A percentile compares a stretch with the other conserved stretches of the same genome.
Evolutionary conservation across 1,140 invertebrate species (phyloP).

Genomic region (Drosophila nigrodunni): DNA sequence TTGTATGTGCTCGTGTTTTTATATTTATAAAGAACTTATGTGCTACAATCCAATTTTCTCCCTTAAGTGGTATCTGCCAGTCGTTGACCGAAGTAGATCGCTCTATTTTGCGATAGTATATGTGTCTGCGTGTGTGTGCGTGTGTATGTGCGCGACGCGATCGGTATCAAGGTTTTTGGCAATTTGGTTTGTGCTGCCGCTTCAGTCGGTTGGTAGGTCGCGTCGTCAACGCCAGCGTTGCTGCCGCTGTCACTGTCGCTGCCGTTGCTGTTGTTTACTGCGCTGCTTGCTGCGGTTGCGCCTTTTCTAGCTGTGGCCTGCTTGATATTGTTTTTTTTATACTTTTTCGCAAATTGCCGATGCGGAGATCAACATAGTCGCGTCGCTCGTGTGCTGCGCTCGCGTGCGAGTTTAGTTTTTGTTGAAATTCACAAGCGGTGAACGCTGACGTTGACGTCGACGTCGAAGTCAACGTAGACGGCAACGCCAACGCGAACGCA

Average conservation of each 20-base stretch:
- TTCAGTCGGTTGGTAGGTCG: slow-evolving; percentile 83
- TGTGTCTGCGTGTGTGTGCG: slow-evolving; percentile 25
- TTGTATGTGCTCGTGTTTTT: too few relatives aligned
- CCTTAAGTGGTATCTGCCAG: slow-evolving; percentile 28
- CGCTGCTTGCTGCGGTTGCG: slow-evolving; percentile 62
- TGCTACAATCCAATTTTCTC: neutral
- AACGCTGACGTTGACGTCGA: slow-evolving; percentile 10
- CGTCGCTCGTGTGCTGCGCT: slow-evolving; percentile 53
- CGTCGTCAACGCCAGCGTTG: slow-evolving; percentile 66
- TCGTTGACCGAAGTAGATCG: slow-evolving; percentile 2
- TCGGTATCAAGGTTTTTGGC: slow-evolving; percentile 85
- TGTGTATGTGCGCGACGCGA: slow-evolving; percentile 56
- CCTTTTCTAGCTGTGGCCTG: slow-evolving; percentile 72
- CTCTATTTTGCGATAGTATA: slow-evolving; percentile 23
- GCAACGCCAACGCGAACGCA: slow-evolving; percentile 34
- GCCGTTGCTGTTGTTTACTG: slow-evolving; percentile 43
- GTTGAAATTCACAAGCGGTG: slow-evolving; percentile 49
- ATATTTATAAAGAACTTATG: neutral
- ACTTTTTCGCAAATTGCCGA: slow-evolving; percentile 71
- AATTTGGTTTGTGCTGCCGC: slow-evolving; percentile 81
- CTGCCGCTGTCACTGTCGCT: slow-evolving; percentile 45
- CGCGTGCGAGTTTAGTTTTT: slow-evolving; percentile 67
- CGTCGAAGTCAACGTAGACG: slow-evolving; percentile 13
- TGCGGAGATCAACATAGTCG: slow-evolving; percentile 70
- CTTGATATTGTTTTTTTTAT: slow-evolving; percentile 48